Conservation (phyloP, 2,113 vertebrate species). For the Macroglossus sobrinus region DNA sequence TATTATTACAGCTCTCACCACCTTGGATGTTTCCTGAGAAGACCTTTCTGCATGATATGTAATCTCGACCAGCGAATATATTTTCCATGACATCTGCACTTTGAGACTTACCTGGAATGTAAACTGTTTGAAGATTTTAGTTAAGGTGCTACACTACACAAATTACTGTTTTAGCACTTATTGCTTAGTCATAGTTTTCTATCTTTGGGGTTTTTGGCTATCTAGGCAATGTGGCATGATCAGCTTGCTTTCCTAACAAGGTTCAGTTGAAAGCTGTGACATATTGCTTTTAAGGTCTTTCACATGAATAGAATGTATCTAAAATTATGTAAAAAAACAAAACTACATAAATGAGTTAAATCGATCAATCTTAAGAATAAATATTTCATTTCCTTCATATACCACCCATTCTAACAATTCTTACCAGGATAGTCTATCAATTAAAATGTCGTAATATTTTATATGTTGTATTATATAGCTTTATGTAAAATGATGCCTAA, state of each 20-base stretch:
- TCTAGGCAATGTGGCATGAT: background rate
- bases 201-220: background rate
- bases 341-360: background rate
- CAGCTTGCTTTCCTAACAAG: background rate
- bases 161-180: slow-evolving; percentile 31
- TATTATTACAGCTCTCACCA: slow-evolving; percentile 63
- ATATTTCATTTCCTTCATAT: background rate
- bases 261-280: background rate
- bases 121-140: slow-evolving; percentile 35
- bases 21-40: slow-evolving; percentile 61
- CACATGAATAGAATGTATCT: background rate
- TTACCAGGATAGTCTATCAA: background rate
- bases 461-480: background rate
- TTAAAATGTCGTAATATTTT: background rate
- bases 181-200: background rate
- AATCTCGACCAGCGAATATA: slow-evolving; percentile 24
- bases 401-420: background rate
- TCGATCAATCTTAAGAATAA: background rate
- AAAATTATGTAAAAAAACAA: background rate
- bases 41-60: slow-evolving; percentile 37
- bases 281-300: background rate
- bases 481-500: background rate
- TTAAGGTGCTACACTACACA: slow-evolving; percentile 40
- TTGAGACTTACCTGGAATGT: background rate
- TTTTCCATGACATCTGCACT: slow-evolving; percentile 40